Evolutionary conservation across 2,113 vertebrate genomes (phyloP).

Genomic region (Bos indicus): DNA sequence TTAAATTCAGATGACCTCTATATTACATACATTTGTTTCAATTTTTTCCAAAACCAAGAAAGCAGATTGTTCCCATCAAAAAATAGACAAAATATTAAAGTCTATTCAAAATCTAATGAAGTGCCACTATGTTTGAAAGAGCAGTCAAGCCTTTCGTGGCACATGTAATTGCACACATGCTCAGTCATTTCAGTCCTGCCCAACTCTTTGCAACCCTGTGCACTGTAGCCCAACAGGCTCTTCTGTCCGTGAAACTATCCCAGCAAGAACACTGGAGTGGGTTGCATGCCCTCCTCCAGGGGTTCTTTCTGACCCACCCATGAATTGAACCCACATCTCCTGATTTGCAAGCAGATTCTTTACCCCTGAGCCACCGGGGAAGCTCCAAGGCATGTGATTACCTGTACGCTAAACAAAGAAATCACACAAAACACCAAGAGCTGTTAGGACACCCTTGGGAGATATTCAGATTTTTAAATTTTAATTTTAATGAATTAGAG

Average conservation of each 20-base stretch:
- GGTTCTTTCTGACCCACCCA: not conserved
- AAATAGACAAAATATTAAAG: not conserved
- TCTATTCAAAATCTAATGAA: not conserved
- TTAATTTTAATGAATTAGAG: constrained; percentile 26
- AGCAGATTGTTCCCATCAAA: not conserved
- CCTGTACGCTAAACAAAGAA: not conserved
- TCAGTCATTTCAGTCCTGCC: not conserved
- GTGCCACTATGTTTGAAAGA: not conserved
- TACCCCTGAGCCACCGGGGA: fast-evolving
- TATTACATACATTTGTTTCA: not conserved
- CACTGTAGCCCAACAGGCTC: not conserved
- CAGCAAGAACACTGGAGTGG: not conserved
- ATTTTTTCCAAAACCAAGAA: not conserved
- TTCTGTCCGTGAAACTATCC: not conserved
- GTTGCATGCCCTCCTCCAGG: not conserved
- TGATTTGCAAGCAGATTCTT: not conserved
- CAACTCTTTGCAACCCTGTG: fast-evolving
- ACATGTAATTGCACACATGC: not conserved
- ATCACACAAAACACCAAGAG: not conserved
- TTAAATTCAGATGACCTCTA: not conserved
- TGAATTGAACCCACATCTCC: not conserved
- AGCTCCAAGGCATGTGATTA: not conserved
- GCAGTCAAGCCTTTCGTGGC: not conserved
- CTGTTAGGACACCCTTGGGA: not conserved
- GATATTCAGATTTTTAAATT: not conserved